These are phyloP conservation scores for Anodontia alba DNA, from an alignment of 2,888 invertebrate species.

Conservation along the genomic window DNA sequence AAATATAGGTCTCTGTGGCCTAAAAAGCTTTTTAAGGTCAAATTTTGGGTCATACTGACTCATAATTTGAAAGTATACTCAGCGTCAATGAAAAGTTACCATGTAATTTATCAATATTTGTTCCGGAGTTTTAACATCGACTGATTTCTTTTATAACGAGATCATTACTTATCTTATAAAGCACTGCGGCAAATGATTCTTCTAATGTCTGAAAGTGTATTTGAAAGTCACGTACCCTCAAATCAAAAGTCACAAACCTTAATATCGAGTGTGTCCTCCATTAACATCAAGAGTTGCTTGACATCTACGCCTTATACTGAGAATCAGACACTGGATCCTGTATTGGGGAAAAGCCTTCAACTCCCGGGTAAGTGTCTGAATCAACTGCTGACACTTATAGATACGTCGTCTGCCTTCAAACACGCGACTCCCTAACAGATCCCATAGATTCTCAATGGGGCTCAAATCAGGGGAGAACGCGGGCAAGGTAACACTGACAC, in stretches of 20 bases:
- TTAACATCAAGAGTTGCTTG: not conserved
- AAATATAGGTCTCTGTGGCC: no score
- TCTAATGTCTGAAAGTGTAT: not conserved
- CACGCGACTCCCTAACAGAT: constrained; percentile 23
- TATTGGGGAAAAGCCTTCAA: constrained; percentile 19
- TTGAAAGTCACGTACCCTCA: not conserved
- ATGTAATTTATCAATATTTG: no score
- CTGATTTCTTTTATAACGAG: no score
- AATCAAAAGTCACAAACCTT: constrained; percentile 29
- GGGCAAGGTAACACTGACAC: constrained; percentile 13
- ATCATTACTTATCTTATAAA: no score
- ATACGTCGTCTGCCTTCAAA: not conserved
- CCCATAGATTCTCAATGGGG: constrained; percentile 12
- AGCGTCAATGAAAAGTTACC: no score
- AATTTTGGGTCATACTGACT: no score
- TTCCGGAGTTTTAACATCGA: no score
- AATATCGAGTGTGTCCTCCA: no score
- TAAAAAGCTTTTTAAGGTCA: no score
- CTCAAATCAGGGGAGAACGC: constrained; percentile 18
- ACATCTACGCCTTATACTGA: constrained; percentile 13
- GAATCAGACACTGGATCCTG: constrained; percentile 12
- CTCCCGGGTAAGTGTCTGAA: constrained; percentile 8
- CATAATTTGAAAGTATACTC: no score
- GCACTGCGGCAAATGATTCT: not conserved
- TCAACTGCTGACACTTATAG: constrained; percentile 3